Conservation (phyloP, 2,113 vertebrate species). For the Miniopterus natalensis region DNA sequence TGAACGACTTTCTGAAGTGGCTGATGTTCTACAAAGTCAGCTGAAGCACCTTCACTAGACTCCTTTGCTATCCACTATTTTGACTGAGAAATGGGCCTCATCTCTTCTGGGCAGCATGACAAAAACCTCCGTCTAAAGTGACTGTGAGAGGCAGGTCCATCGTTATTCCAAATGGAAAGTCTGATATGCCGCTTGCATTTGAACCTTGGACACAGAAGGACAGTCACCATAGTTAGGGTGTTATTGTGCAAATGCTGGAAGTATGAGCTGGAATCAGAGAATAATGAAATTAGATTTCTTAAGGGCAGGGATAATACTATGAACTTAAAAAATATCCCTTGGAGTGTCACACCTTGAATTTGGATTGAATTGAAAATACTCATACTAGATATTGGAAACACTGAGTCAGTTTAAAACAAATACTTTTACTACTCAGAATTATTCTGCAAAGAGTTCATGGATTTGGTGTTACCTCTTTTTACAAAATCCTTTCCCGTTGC, state of each 20-base stretch:
- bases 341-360: not conserved
- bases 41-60: not conserved
- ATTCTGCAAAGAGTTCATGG: slow-evolving; percentile 50
- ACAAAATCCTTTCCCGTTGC: slow-evolving; percentile 41
- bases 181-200: slow-evolving; percentile 20
- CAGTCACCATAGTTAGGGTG: not conserved
- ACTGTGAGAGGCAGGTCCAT: not conserved
- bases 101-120: not conserved
- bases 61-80: not conserved
- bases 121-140: not conserved
- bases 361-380: slow-evolving; percentile 51
- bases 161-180: not conserved
- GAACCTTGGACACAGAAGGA: not conserved
- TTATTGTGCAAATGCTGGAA: not conserved
- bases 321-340: not conserved
- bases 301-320: not conserved
- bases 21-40: not conserved
- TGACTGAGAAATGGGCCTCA: not conserved
- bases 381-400: slow-evolving; percentile 20
- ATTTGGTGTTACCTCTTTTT: not conserved
- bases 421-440: slow-evolving; percentile 60
- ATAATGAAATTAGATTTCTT: slow-evolving; percentile 28
- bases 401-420: slow-evolving; percentile 32
- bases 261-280: slow-evolving; percentile 44
- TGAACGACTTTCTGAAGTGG: not conserved